Base-by-base conservation (phyloP, 2,797 vertebrate genomes). In the Silurus aristotelis region DNA sequence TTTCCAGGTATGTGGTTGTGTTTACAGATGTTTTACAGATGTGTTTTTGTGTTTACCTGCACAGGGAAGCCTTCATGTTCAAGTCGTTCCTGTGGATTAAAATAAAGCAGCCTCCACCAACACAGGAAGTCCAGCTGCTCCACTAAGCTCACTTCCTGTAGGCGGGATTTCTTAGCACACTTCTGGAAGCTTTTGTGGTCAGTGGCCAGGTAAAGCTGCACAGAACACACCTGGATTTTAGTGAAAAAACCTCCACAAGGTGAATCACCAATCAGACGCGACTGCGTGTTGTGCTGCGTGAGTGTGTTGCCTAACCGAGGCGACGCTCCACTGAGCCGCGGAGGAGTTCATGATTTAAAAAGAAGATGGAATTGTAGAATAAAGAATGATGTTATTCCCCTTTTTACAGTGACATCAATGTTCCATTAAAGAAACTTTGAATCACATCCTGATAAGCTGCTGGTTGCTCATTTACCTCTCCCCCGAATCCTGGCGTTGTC, bases 191-290 rank as follows among this genome's bases (percentile, higher is more conserved):
- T 95, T 89, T 91, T 93, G 81, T 94, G 92, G 86, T 98, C 97
- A 78, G 98, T 99, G 0, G 93, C 93, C 86, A 99, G 87, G 92
- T 94, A 96, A n/a, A 99, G 92, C 98, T 99, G 92, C 46, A 68
- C 9, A 89, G 52, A 79, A 27, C 14, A 48, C 38, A 84, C 2
- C 67, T 5, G 67, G 20, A 6, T 19, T 15, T 82, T 27, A 58
- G 8, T 70, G 22, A 12, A 8, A 17, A 15, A 55, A 25, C 22
- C 5, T 19, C 10, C 15, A 19, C 0, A 17, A 76, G 52, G 17
- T 38, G 56, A 31, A 61, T 20, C 52, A 61, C 3, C n/a, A 27
- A 27, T n/a, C 22, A 3, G 5, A 13, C 14, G 1, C 2, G 72
- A 15, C 1, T 22, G 22, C 19, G 14, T 7, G 7, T 56, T 27